Percentiles rank a stretch among this genome's conserved stretches.
These are phyloP conservation scores for Gnathonemus longibarbis DNA, from an alignment of 2,113 vertebrate species.

Conservation along the genomic window DNA sequence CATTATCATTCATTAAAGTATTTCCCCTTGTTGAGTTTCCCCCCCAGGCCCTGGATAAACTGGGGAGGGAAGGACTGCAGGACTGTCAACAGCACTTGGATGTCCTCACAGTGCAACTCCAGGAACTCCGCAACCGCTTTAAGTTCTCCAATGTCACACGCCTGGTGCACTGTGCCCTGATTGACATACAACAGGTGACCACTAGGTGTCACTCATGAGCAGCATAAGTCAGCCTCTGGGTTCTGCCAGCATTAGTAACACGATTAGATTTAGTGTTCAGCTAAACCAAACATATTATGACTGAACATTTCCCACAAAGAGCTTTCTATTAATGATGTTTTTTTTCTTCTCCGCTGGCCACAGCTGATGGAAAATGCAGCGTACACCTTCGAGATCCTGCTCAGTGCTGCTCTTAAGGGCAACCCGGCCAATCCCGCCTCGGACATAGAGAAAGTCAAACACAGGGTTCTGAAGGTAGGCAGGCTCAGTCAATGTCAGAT, in stretches of 20 bases:
- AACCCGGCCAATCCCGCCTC: constrained; percentile 49
- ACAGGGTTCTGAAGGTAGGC: constrained; percentile 73
- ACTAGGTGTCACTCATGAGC: not conserved
- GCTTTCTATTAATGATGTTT: not conserved
- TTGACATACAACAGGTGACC: constrained; percentile 73
- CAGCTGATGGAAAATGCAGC: constrained; percentile 75
- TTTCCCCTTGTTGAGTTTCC: not conserved
- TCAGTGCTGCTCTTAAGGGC: constrained; percentile 52
- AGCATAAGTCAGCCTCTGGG: not conserved
- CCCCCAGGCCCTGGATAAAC: constrained; percentile 51
- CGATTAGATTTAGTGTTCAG: not conserved
- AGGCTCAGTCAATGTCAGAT: not conserved
- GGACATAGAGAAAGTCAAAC: constrained; percentile 73
- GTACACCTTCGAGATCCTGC: constrained; percentile 69
- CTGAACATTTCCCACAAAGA: not conserved
- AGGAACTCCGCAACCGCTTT: constrained; percentile 71
- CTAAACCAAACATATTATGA: not conserved
- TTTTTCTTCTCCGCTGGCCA: not conserved
- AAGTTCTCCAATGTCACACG: constrained; percentile 61
- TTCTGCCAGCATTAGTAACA: not conserved
- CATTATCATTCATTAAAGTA: not conserved
- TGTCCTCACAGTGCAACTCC: constrained; percentile 63
- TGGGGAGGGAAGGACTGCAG: constrained; percentile 64
- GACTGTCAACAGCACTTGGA: constrained; percentile 66
- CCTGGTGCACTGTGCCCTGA: constrained; percentile 70